Evolutionary conservation across 2,113 vertebrate genomes (phyloP).

Genomic region (Colinus virginianus): DNA sequence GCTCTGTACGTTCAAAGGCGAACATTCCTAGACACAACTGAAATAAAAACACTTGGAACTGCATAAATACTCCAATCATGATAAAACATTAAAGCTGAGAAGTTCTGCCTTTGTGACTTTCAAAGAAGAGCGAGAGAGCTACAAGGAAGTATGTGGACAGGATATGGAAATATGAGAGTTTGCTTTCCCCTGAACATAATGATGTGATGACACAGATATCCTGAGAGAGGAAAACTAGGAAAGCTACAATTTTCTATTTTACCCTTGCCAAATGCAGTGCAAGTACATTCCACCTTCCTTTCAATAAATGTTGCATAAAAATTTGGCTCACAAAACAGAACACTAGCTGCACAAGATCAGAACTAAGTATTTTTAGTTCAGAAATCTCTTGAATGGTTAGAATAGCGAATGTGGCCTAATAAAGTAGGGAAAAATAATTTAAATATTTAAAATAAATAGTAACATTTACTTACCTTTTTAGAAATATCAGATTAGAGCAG

Average conservation of each 20-base stretch:
- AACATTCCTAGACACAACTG: background rate
- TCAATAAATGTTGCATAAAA: background rate
- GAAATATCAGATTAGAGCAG: background rate
- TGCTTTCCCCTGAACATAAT: background rate
- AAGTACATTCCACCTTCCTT: background rate
- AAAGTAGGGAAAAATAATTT: background rate
- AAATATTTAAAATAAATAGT: background rate
- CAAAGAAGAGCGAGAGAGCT: background rate
- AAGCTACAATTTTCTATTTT: background rate
- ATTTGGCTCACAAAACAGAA: background rate
- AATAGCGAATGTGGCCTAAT: background rate
- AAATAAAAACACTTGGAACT: background rate
- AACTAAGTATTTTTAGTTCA: background rate
- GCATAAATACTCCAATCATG: background rate
- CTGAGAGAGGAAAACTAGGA: background rate
- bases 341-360: background rate
- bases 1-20: background rate
- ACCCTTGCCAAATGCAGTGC: background rate
- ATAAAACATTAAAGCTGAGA: background rate
- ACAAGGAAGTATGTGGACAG: background rate
- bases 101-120: background rate
- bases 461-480: background rate
- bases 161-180: background rate
- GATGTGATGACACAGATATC: background rate
- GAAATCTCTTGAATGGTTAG: background rate